Evolutionary conservation across 2,888 invertebrate species (phyloP), one percentile per base, ranked within the genome.

Genomic region (Heteromurus nitidus): DNA sequence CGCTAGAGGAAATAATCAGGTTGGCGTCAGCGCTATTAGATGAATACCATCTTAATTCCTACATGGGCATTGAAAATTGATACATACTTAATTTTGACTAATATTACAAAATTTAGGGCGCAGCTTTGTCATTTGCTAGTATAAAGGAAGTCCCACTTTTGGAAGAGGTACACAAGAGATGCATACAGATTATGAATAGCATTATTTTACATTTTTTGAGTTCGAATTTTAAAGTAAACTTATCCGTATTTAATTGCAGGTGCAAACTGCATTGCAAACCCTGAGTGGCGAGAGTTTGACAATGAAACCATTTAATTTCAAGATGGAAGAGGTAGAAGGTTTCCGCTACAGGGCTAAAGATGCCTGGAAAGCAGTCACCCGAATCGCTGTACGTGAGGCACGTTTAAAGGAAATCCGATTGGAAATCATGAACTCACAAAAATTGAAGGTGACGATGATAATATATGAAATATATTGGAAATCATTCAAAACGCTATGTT

Each of bases 321-420:
- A 95, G 88, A 91, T 99, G 89, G 95, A 97, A 84, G 98, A 99
- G 90, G 94, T 99, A 65, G 98, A 99, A 89, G 95, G 98, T 0
- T 99, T 99, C 89, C 92, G 95, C 84, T 98, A 99, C 90, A 92
- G 99, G 86, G 95, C 98, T 0, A 93, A 94, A 88, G 99, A 99
- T 91, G 99, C 97, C 2, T 95, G 98, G 95, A 93, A 95, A 88
- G 95, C 97, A 0, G 96, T 98, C 9, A 99, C 99, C 0, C 93
- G 95, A 88, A 94, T 96, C 82, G 97, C 98, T 0, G 94, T 99
- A 1, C 92, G 96, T 62, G 98, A 99, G 89, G 98, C 98, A 0
- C 91, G 99, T 24, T 91, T 99, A 65, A 96, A 96, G 89, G 99
- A 99, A 91, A 99, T 99, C 87, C 96, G 96, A 89, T 92, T 93